Evolutionary conservation across 2,113 vertebrate species (phyloP), one percentile per base, ranked within the genome.

Genomic region (Platichthys stellatus): DNA sequence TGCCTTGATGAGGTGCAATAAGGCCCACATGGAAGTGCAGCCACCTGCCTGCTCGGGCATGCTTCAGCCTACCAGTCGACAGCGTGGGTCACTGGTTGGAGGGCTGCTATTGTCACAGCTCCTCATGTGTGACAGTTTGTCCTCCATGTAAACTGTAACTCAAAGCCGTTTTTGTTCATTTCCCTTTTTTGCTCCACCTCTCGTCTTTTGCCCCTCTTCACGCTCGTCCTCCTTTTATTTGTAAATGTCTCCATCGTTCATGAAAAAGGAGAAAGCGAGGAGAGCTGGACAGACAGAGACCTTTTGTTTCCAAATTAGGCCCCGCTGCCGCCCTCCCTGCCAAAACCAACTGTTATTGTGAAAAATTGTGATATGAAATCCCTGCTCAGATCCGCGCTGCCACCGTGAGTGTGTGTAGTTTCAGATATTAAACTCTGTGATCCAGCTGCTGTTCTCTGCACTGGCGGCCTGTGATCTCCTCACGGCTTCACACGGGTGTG

Each of bases 131-230:
- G 59, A 58, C 70, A 58, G 63, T 58, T 58, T 80, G 65, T 73
- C 75, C 70, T 28, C 75, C 45, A 14, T 69, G 79, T 90, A 75
- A 89, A 89, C 75, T 87, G 78, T 74, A 80, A 82, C 82, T 76
- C 51, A 40, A 71, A n/a, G 26, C 72, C 68, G 43, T 69, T 65
- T 74, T 54, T 81, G 28, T 64, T 47, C 60, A 23, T 49, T 58
- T 76, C 54, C 71, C 58, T 54, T 45, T 45, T 21, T 65, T 66
- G 4, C 71, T 24, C 72, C 21, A 5, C 67, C 13, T 21, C 51
- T 78, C 1, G 21, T 15, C 64, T 40, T 64, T 35, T 31, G 5
- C 11, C 56, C 15, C 14, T 40, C 15, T 63, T 78, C 54, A 64
- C 24, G 10, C 64, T 67, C 61, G 7, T 69, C 28, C 61, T 72